Evolutionary conservation across 2,888 invertebrate species (phyloP).

Genomic region (Coelopa pilipes): DNA sequence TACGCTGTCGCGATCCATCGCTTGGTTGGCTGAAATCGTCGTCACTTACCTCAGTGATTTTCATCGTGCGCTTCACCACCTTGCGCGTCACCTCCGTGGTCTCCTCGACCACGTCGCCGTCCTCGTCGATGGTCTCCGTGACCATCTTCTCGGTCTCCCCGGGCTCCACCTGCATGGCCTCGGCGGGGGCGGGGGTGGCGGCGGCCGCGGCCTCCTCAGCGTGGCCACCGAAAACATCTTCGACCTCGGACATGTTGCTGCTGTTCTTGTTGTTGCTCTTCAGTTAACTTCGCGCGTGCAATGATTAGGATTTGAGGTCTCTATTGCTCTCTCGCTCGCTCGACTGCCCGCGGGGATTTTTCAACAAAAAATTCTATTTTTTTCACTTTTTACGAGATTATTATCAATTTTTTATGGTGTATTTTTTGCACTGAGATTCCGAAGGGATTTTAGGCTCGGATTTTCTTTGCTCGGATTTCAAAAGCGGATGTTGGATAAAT

Average conservation of each 20-base stretch:
- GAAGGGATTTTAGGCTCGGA: not conserved
- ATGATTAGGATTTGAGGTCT: too few relatives aligned
- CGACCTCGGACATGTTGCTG: conserved; percentile 62
- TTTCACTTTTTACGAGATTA: not conserved
- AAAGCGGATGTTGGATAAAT: not conserved
- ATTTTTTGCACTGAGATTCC: not conserved
- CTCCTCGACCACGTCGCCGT: conserved; percentile 65
- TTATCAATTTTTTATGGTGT: too few relatives aligned
- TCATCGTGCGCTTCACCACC: conserved; percentile 65
- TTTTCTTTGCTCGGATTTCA: not conserved
- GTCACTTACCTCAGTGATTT: conserved; percentile 64
- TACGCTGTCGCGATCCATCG: too few relatives aligned
- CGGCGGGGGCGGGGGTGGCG: conserved; percentile 42
- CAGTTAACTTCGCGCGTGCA: too few relatives aligned
- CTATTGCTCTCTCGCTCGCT: too few relatives aligned
- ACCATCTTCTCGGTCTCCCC: conserved; percentile 61
- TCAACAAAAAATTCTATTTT: not conserved
- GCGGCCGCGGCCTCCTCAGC: conserved; percentile 52
- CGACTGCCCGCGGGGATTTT: too few relatives aligned
- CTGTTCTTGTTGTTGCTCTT: too few relatives aligned
- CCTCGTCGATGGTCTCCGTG: conserved; percentile 62
- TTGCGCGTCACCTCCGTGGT: conserved; percentile 65
- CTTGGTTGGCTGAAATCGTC: not conserved
- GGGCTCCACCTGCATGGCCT: conserved; percentile 46
- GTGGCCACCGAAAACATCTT: conserved; percentile 55